Conservation (phyloP, 2,888 invertebrate genomes). For the Drosophila borborema region DNA sequence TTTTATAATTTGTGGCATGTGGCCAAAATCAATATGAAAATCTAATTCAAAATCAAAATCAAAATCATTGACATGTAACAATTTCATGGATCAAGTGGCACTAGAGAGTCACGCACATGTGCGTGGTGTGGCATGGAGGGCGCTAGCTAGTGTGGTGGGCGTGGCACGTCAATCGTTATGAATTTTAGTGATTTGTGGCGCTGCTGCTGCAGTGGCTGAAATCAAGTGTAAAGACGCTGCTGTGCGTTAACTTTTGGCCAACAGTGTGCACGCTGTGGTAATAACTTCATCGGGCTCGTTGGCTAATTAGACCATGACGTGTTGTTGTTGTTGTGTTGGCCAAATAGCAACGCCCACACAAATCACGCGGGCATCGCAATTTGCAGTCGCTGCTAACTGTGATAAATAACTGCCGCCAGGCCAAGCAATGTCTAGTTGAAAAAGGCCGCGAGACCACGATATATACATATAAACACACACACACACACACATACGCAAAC, state of each 20-base stretch:
- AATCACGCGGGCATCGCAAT: conserved; percentile 58
- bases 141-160: background rate
- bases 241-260: conserved; percentile 57
- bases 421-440: conserved; percentile 13
- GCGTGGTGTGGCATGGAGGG: background rate
- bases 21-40: conserved; percentile 25
- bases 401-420: conserved; percentile 56
- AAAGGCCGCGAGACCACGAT: conserved; percentile 1
- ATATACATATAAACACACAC: background rate
- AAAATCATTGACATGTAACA: conserved; percentile 70
- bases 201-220: conserved; percentile 23
- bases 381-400: conserved; percentile 31
- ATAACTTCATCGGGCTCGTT: conserved; percentile 55
- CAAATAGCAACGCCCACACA: conserved; percentile 51
- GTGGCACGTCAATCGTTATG: conserved; percentile 7
- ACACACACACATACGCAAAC: conserved; percentile 6
- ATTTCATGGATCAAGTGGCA: conserved; percentile 69
- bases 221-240: conserved; percentile 66
- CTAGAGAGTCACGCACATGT: conserved; percentile 17
- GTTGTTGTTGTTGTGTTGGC: conserved; percentile 25
- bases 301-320: conserved; percentile 73
- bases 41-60: conserved; percentile 28
- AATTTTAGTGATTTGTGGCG: conserved; percentile 38
- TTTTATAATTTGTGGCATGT: conserved; percentile 30
- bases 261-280: conserved; percentile 34